phyloP scores from a whole-genome alignment of 2,888 invertebrate species.

The Leptinotarsa haldemani region DNA sequence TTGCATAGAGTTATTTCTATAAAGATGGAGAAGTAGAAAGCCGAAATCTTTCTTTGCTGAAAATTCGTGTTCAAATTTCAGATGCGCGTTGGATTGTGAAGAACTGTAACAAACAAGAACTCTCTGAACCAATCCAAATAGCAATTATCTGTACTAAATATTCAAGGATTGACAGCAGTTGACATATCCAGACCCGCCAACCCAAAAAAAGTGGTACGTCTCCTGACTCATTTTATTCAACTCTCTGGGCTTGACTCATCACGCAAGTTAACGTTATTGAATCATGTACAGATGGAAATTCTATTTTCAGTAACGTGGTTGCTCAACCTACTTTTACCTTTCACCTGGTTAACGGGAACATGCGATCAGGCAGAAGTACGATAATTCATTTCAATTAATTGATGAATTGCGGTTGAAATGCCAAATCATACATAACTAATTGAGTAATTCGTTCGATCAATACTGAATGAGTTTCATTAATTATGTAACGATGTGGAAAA shows the following conservation, averaged over 20 bases:
- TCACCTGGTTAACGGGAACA: not conserved
- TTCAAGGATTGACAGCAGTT: too few species aligned
- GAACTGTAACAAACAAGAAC: too few species aligned
- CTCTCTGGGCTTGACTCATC: not conserved
- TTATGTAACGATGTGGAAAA: not conserved
- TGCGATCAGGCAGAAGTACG: not conserved
- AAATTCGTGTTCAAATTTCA: too few species aligned
- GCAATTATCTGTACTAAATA: too few species aligned
- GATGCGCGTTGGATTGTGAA: too few species aligned
- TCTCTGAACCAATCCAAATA: too few species aligned
- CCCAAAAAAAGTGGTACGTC: not conserved
- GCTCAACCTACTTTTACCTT: not conserved
- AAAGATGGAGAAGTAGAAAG: too few species aligned
- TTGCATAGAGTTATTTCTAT: too few species aligned
- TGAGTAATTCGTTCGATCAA: conserved; percentile 7
- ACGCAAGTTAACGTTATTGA: not conserved
- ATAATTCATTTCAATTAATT: conserved; percentile 3
- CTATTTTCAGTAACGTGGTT: not conserved
- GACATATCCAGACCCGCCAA: too few species aligned
- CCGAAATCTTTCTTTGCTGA: too few species aligned
- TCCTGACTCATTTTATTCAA: not conserved
- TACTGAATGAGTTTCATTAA: not conserved
- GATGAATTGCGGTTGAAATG: conserved; percentile 7
- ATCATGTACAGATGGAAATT: not conserved
- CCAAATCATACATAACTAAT: conserved; percentile 1